Base-by-base conservation (phyloP, 2,888 invertebrate species). In the Rosalia funebris region DNA sequence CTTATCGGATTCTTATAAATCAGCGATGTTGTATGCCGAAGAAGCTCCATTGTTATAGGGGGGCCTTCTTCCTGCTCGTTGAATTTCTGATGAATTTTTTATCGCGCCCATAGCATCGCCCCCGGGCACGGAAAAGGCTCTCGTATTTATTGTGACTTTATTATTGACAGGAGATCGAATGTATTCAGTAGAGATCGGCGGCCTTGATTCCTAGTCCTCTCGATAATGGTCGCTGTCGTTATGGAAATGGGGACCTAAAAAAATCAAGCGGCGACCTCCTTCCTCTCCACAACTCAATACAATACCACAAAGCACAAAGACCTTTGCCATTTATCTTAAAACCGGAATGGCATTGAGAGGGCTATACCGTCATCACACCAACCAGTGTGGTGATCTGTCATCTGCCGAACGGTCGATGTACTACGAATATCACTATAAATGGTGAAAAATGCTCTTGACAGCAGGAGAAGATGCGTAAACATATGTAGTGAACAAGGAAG, bases 1-100 rank as follows among this genome's bases (percentile, higher is more conserved):
- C 57, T 62, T 65, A 65, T 65, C 62, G 65, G 60, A 65, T 65
- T 63, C 60, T 62, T 66, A 60, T 66, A 65, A 63, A 63, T 63
- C 63, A 63, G 63, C 31, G 60, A 63, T 63, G 63, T 52, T 58
- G 37, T 31, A 54, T 47, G 58, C 57, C 42, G 56, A 44, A 37
- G 37, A 32, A 39, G 56, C 50, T 60, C 53, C 57, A 62, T 62
- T 60, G 62, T 60, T 60, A 55, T 55, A 53, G 57, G 50, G 52
- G 55, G 42, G 46, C 57, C 44, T 58, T 55, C 53, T 63, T 61
- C 56, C 58, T 20, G 46, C 59, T 65, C 59, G 56, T 59, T 62
- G 68, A 63, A 68, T 65, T 47, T 60, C 59, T 54, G 62, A 65
- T 63, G 62, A 65, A 65, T 65, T 68, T 68, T 65, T 68, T 63